Evolutionary conservation across 2,113 vertebrate genomes (phyloP), one percentile per base, ranked within the genome.

Genomic region (Haemorhous mexicanus): DNA sequence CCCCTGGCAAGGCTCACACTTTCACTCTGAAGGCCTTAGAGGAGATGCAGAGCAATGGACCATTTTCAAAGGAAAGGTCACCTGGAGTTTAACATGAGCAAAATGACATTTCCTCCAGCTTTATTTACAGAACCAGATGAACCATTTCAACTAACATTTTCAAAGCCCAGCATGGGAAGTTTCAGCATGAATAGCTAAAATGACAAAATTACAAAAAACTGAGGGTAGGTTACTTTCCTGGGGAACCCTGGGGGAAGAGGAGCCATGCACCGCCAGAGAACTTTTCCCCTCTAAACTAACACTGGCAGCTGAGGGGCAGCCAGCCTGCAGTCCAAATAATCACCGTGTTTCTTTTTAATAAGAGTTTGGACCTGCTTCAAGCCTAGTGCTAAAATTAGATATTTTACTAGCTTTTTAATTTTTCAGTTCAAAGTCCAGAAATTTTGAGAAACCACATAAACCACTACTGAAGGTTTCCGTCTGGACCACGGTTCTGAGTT

Each of bases 101-200:
- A 95, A 90, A 91, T 47, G 86, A 93, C 72, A 83, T 96, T 95
- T 91, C 70, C 82, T 90, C 68, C 59, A 83, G 79, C 77, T 94
- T 92, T 94, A 80, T 94, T 95, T 96, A 85, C 78, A 85, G 92
- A 97, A 80, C 72, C 90, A 95, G 82, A 85, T 86, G 91, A 95
- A 93, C 78, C 84, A 91, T 95, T 95, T 93, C 92, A 91, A 74
- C 78, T 88, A 76, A 90, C 63, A 52, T 95, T 93, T 96, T 93
- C 91, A 91, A 91, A 94, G 80, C 84, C 67, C 82, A 93, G 59
- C 63, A 83, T 67, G 82, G 67, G 78, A 88, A 93, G 19, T 83
- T 94, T 91, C 93, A 95, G 87, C 75, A 68, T 3, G 1, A 78
- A 87, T 35, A 91, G 62, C 68, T 88, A 91, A 87, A 91, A 17